Evolutionary conservation across 2,888 invertebrate genomes (phyloP).

Genomic region (Asteroscopus sphinx): DNA sequence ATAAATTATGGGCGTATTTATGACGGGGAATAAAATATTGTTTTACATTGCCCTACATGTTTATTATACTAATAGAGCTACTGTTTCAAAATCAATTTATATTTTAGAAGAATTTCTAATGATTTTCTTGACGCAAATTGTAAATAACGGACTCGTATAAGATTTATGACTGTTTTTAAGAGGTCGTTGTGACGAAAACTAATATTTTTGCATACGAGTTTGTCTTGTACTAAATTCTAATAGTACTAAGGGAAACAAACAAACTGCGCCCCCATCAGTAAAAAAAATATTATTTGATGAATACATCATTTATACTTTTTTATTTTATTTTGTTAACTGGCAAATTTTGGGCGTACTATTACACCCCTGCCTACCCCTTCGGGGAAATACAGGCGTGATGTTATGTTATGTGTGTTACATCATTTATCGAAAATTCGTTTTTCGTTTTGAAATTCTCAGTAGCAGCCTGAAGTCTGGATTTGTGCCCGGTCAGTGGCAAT

Average conservation of each 20-base stretch:
- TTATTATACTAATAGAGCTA: constrained; percentile 34
- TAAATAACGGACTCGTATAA: constrained; percentile 7
- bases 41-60: constrained; percentile 40
- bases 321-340: too few species aligned
- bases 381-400: too few species aligned
- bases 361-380: too few species aligned
- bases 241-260: constrained; percentile 21
- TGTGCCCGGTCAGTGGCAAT: too few species aligned
- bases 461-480: too few species aligned
- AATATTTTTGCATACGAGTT: constrained; percentile 36
- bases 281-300: too few species aligned
- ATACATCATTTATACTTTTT: too few species aligned
- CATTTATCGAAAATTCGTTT: too few species aligned
- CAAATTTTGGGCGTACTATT: too few species aligned
- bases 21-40: constrained; percentile 39
- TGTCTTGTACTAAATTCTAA: constrained; percentile 23
- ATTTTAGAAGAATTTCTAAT: constrained; percentile 40
- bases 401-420: too few species aligned
- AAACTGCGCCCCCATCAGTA: too few species aligned
- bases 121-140: constrained; percentile 24
- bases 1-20: constrained; percentile 37
- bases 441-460: too few species aligned
- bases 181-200: constrained; percentile 26
- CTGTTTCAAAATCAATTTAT: constrained; percentile 44
- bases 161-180: constrained; percentile 39